Base-by-base conservation (phyloP, 2,797 vertebrate genomes). In the Oryzias dopingdopingensis region DNA sequence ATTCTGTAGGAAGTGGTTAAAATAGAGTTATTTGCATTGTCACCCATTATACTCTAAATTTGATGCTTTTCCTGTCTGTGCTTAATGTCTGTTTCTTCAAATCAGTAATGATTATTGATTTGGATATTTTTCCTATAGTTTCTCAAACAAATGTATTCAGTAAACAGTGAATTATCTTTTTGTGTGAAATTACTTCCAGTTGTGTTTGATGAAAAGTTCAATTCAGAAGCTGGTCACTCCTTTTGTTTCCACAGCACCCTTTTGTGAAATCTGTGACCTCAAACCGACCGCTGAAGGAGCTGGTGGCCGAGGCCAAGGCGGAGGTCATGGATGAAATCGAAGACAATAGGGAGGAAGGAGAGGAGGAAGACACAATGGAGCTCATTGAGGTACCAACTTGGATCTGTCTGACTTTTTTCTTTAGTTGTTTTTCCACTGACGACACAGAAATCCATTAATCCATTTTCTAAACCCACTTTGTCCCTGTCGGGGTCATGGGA, bases 291-390 rank as follows among this genome's bases (percentile, higher is more conserved):
- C 82, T 99, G 65, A 76, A 92, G 3, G 96, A 98, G 81, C 93
- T 99, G 86, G 96, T 99, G 79, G 97, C 97, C 0, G 97, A 99
- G 85, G 96, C 96, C 55, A 99, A 98, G 77, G 97, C 97, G 1
- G 97, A 99, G 79, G 97, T 99, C 81, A 95, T 96, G 94, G 97
- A 98, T 86, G 97, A 97, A 92, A 94, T 98, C 0, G 96, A 99
- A 77, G 95, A 99, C 49, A 91, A 93, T 74, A 89, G 93, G 54
- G 96, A 97, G 15, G 94, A 97, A 75, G 95, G 65, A 0, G 97
- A 98, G 49, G 96, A 97, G 1, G 95, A 97, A 0, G 93, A 96
- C 8, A 44, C 86, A 0, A 70, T 84, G 0, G 95, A 95, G 16
- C 74, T 90, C 14, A 49, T 90, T n/a, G 85, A 73, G 59, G 96